These are phyloP conservation scores for Leptobrachium ailaonicum DNA, from an alignment of 2,113 vertebrate genomes.

Conservation along the genomic window DNA sequence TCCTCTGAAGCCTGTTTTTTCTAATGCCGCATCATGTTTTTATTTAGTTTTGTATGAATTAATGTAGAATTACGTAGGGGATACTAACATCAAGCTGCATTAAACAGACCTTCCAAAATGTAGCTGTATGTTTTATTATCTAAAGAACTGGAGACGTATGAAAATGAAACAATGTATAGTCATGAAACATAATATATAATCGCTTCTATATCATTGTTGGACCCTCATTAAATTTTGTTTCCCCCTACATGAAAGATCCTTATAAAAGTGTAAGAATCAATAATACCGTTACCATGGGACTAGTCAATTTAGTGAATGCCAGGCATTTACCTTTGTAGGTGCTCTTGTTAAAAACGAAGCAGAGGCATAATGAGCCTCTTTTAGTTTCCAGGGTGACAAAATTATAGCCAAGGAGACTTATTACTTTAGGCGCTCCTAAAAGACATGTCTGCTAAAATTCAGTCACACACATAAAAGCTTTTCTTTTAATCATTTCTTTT, in stretches of 20 bases:
- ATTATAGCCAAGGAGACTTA: constrained; percentile 28
- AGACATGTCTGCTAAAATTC: constrained; percentile 2
- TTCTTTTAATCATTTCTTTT: not conserved
- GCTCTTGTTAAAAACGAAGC: constrained; percentile 22
- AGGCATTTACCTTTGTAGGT: constrained; percentile 30
- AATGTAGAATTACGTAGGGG: no score
- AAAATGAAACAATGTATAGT: no score
- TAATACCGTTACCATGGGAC: constrained; percentile 21
- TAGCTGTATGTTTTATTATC: no score
- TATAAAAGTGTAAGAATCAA: constrained; percentile 27
- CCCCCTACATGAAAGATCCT: constrained; percentile 18
- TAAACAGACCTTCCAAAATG: no score
- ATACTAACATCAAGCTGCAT: no score
- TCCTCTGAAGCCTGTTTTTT: no score
- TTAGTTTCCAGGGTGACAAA: constrained; percentile 47
- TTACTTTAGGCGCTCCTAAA: constrained; percentile 6
- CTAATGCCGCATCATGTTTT: no score
- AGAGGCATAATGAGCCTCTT: constrained; percentile 31
- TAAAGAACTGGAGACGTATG: no score
- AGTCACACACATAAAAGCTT: not conserved
- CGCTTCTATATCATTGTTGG: constrained; percentile 3
- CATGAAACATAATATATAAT: no score
- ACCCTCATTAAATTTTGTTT: constrained; percentile 9
- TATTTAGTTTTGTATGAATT: no score
- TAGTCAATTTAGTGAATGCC: constrained; percentile 18